phyloP scores from a whole-genome alignment of 1,140 invertebrate genomes.

The Mercenaria mercenaria region DNA sequence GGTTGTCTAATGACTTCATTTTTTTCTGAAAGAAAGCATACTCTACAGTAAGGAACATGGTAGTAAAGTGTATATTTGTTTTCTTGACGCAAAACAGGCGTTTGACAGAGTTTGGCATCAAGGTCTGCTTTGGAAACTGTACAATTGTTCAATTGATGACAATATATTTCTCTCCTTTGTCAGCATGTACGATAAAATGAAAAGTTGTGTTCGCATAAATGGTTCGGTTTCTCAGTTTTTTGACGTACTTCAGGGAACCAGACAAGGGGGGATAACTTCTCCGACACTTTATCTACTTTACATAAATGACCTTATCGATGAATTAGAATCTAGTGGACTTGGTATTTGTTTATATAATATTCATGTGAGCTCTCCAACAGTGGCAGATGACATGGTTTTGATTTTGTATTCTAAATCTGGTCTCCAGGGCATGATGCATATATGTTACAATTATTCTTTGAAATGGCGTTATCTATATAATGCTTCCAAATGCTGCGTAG shows the following conservation, averaged over 20 bases:
- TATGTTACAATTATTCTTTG: background rate
- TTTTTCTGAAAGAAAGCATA: background rate
- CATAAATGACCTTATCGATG: conserved; percentile 1
- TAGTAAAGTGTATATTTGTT: conserved; percentile 1
- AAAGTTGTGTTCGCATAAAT: background rate
- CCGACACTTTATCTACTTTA: background rate
- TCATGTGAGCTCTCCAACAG: background rate
- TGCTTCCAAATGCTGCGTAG: background rate
- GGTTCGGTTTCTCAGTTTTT: background rate
- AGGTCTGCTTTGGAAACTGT: background rate
- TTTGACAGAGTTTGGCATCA: conserved; percentile 27
- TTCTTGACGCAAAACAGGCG: conserved; percentile 1
- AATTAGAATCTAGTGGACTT: background rate
- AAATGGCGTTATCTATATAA: background rate
- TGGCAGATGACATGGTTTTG: conserved; percentile 29
- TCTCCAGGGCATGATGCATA: background rate
- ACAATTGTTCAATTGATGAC: background rate
- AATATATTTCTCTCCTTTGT: background rate
- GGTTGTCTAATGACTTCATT: conserved; percentile 47
- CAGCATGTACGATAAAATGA: background rate
- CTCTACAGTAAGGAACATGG: background rate
- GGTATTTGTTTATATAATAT: background rate
- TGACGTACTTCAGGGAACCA: background rate
- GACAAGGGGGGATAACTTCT: conserved; percentile 28
- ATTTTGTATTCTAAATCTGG: background rate